Evolutionary conservation across 2,888 invertebrate species (phyloP).

Genomic region (Agrochola lota): DNA sequence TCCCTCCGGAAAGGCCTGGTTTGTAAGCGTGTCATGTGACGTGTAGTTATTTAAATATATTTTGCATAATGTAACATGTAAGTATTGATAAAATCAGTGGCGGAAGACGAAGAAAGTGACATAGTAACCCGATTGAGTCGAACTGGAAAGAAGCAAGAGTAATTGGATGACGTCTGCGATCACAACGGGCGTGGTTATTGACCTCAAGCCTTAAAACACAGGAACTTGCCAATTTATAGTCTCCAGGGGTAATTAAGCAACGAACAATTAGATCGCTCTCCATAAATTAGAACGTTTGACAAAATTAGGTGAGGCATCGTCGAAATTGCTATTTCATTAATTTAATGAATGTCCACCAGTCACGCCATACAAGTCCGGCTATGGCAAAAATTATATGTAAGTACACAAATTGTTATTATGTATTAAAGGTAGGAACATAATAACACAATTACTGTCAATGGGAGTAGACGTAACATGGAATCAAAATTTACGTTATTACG

Average conservation of each 20-base stretch:
- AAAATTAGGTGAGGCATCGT: slow-evolving; percentile 72
- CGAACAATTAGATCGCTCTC: slow-evolving; percentile 31
- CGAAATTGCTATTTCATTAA: slow-evolving; percentile 78
- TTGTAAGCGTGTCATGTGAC: slow-evolving; percentile 25
- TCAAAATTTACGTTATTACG: slow-evolving; percentile 62
- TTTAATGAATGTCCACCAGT: slow-evolving; percentile 77
- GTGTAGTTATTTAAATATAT: slow-evolving; percentile 54
- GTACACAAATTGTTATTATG: slow-evolving; percentile 59
- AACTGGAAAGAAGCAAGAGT: slow-evolving; percentile 82
- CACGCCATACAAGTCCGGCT: slow-evolving; percentile 71
- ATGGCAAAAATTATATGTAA: slow-evolving; percentile 43
- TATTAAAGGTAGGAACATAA: slow-evolving; percentile 59
- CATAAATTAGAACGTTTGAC: slow-evolving; percentile 57
- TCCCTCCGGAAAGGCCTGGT: slow-evolving; percentile 34
- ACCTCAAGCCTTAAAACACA: slow-evolving; percentile 54
- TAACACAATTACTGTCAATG: slow-evolving; percentile 60
- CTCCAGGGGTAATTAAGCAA: slow-evolving; percentile 39
- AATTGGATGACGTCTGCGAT: slow-evolving; percentile 75
- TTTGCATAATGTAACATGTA: slow-evolving; percentile 55
- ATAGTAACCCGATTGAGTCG: slow-evolving; percentile 80
- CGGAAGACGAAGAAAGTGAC: slow-evolving; percentile 85
- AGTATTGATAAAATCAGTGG: slow-evolving; percentile 69
- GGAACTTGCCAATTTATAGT: slow-evolving; percentile 46
- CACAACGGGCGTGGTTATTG: slow-evolving; percentile 52
- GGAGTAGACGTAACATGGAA: slow-evolving; percentile 63